Conservation (phyloP, 2,113 vertebrate species). For the Thunnus maccoyii region DNA sequence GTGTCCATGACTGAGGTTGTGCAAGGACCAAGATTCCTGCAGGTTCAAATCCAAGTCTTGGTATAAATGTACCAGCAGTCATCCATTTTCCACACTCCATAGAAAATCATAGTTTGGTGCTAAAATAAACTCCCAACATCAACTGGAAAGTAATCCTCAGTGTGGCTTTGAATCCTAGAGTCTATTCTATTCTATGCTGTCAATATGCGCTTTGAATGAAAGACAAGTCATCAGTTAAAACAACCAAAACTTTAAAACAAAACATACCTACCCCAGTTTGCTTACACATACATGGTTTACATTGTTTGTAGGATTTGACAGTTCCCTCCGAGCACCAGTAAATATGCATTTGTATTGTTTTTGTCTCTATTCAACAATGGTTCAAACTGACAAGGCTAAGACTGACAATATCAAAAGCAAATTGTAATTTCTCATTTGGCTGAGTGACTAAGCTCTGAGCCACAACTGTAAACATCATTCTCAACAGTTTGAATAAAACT, state of each 20-base stretch:
- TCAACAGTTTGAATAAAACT: slow-evolving; percentile 14
- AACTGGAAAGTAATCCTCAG: slow-evolving; percentile 15
- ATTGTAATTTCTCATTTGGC: slow-evolving; percentile 22
- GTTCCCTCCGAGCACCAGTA: neutral
- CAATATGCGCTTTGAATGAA: slow-evolving; percentile 50
- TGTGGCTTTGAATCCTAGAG: neutral
- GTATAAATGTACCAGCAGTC: slow-evolving; percentile 35
- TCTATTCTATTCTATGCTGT: neutral
- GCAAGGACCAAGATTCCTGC: slow-evolving; percentile 26
- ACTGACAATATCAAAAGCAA: slow-evolving; percentile 19
- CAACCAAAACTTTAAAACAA: slow-evolving; percentile 48
- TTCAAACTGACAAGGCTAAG: slow-evolving; percentile 11
- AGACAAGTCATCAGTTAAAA: slow-evolving; percentile 50
- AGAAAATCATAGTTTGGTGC: slow-evolving; percentile 28
- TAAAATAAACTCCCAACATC: slow-evolving; percentile 53
- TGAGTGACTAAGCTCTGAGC: neutral
- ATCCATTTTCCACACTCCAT: slow-evolving; percentile 39
- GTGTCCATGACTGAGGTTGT: slow-evolving; percentile 14
- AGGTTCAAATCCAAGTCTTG: slow-evolving; percentile 12
- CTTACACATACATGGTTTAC: slow-evolving; percentile 44
- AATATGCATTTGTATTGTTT: slow-evolving; percentile 42
- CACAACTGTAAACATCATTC: slow-evolving; percentile 49
- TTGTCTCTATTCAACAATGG: slow-evolving; percentile 44
- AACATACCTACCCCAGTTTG: slow-evolving; percentile 59
- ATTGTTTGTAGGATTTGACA: slow-evolving; percentile 51